Evolutionary conservation across 2,797 vertebrate species (phyloP).

Genomic region (Discoglossus pictus): DNA sequence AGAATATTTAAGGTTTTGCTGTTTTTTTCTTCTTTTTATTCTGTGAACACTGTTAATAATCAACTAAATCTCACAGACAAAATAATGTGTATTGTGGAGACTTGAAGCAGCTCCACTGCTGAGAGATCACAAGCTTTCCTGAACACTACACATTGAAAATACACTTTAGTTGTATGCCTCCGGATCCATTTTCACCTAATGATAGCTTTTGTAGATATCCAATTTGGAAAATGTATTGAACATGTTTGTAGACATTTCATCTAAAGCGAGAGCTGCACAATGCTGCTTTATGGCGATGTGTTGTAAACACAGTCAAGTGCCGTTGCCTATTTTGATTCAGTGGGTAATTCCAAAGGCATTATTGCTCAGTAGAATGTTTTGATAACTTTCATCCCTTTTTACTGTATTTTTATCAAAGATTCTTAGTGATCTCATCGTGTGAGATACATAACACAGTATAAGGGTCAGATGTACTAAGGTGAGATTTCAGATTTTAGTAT

Average conservation of each 20-base stretch:
- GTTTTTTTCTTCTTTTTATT: neutral
- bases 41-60: neutral
- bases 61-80: neutral
- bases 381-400: no score
- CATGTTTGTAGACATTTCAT: neutral
- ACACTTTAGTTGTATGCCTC: neutral
- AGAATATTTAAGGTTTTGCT: constrained; percentile 5
- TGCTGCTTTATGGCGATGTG: neutral
- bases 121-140: constrained; percentile 1
- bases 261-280: neutral
- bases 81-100: neutral
- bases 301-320: neutral
- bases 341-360: no score
- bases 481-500: no score
- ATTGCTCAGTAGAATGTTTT: no score
- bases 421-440: no score
- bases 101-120: neutral
- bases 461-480: neutral
- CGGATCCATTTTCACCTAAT: constrained; percentile 17
- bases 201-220: constrained; percentile 11
- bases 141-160: constrained; percentile 6
- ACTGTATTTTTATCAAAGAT: no score
- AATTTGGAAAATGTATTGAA: constrained; percentile 7
- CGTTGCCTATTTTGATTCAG: no score
- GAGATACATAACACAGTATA: neutral